Conservation (phyloP, 2,888 invertebrate species). For the Pyrocoelia pectoralis region DNA sequence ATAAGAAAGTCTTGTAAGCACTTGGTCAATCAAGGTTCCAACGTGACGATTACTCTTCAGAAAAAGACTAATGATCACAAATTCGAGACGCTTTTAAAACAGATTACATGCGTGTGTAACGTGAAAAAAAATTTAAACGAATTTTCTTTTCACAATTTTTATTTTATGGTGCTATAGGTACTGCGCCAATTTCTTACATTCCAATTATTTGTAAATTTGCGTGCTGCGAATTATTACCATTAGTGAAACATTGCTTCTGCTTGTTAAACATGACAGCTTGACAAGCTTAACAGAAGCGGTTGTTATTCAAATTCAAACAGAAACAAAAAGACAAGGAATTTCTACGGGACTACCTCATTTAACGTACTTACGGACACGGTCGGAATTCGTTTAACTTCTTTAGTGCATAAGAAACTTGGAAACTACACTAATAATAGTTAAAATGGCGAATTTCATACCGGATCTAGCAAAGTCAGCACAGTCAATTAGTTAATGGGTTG, state of each 20-base stretch:
- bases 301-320: conserved; percentile 7
- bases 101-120: background rate
- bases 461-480: conserved; percentile 48
- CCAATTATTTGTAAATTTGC: conserved; percentile 10
- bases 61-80: conserved; percentile 11
- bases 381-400: background rate
- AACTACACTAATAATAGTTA: conserved; percentile 1
- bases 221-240: conserved; percentile 4
- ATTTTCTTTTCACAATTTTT: no score
- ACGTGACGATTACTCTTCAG: conserved; percentile 1
- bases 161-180: no score
- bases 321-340: background rate
- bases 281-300: background rate
- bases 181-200: background rate
- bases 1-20: conserved; percentile 27
- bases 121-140: no score
- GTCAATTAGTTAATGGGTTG: conserved; percentile 54
- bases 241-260: background rate
- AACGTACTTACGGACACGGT: background rate
- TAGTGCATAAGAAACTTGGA: background rate
- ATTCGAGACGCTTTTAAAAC: conserved; percentile 3
- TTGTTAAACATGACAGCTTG: conserved; percentile 2
- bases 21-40: conserved; percentile 11
- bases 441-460: conserved; percentile 24
- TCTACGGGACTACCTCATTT: background rate